These are phyloP conservation scores for Carassius carassius DNA, from an alignment of 2,113 vertebrate species.

Conservation along the genomic window DNA sequence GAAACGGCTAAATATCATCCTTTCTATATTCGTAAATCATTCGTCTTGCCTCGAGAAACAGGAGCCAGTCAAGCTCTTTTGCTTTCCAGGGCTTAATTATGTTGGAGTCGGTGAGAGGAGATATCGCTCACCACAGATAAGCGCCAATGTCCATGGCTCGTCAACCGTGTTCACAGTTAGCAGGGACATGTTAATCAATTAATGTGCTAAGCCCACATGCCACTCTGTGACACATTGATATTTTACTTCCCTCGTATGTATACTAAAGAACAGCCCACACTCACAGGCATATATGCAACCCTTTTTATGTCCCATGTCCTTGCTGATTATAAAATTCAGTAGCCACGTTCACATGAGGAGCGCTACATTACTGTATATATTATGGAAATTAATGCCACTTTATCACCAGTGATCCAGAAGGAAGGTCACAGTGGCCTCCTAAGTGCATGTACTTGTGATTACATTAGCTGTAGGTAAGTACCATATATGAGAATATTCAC, in stretches of 20 bases:
- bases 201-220: conserved; percentile 41
- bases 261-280: background rate
- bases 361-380: background rate
- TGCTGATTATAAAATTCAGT: background rate
- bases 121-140: conserved; percentile 57
- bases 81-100: conserved; percentile 53
- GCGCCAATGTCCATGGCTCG: conserved; percentile 36
- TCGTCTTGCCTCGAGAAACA: conserved; percentile 28
- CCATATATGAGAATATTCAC: background rate
- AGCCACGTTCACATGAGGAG: background rate
- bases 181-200: conserved; percentile 57
- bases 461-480: conserved; percentile 30
- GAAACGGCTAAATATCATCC: conserved; percentile 53
- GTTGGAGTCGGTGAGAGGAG: conserved; percentile 44
- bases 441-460: conserved; percentile 17
- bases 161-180: conserved; percentile 50
- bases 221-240: conserved; percentile 41
- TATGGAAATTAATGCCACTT: conserved; percentile 15
- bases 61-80: conserved; percentile 39
- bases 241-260: conserved; percentile 25
- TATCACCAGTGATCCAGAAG: background rate
- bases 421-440: background rate
- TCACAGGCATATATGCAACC: background rate
- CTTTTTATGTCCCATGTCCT: background rate
- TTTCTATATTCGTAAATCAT: conserved; percentile 58